phyloP scores from a whole-genome alignment of 2,797 vertebrate genomes.

The Semaprochilodus insignis region DNA sequence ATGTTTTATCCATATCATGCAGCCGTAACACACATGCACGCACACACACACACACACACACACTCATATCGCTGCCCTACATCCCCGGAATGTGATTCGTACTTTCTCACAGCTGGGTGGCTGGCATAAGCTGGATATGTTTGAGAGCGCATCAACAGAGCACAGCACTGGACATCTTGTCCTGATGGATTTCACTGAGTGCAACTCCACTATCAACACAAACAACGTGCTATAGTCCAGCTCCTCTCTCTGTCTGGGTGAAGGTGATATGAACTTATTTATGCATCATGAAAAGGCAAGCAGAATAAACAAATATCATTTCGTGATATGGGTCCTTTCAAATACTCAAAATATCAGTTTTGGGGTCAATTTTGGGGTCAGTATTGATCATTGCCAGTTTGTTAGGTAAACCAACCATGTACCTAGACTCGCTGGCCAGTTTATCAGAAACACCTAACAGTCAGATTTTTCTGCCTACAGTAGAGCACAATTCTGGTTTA shows the following conservation, averaged over 20 bases:
- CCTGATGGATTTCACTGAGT: slow-evolving; percentile 41
- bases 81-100: slow-evolving; percentile 15
- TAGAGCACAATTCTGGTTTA: no score
- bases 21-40: background rate
- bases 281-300: background rate
- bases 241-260: background rate
- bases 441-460: no score
- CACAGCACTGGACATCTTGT: slow-evolving; percentile 25
- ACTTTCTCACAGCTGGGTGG: slow-evolving; percentile 34
- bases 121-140: slow-evolving; percentile 30
- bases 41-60: slow-evolving; percentile 16
- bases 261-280: slow-evolving; percentile 11
- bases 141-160: slow-evolving; percentile 34
- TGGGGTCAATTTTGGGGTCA: background rate
- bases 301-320: background rate
- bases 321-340: background rate
- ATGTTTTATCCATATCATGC: background rate
- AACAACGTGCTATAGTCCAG: slow-evolving; percentile 1
- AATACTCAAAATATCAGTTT: background rate
- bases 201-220: slow-evolving; percentile 32
- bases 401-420: background rate
- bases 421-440: no score
- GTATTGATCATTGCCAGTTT: background rate
- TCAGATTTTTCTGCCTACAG: no score
- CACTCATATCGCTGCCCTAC: slow-evolving; percentile 8